These are phyloP conservation scores for Xanthostigma xanthostigma DNA, from an alignment of 2,888 invertebrate genomes.

Conservation along the genomic window DNA sequence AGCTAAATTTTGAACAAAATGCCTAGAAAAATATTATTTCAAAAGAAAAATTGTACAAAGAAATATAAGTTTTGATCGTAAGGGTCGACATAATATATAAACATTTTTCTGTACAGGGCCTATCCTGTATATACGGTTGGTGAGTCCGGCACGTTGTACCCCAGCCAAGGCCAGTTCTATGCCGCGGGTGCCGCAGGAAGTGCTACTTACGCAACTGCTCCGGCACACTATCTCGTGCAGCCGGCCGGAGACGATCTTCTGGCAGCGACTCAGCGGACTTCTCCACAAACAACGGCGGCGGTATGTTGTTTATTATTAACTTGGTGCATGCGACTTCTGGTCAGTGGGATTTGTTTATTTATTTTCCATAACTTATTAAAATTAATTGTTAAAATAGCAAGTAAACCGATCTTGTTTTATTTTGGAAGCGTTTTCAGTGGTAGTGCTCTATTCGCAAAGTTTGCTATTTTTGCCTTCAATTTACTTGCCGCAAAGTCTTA, in stretches of 20 bases:
- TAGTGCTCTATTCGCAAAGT: too few relatives aligned
- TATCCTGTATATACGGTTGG: constrained; percentile 67
- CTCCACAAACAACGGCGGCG: constrained; percentile 51
- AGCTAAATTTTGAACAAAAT: background rate
- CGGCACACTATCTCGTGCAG: constrained; percentile 52
- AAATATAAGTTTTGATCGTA: background rate
- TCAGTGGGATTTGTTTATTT: too few relatives aligned
- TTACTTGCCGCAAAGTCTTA: too few relatives aligned
- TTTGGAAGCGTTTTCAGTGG: too few relatives aligned
- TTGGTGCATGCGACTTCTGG: too few relatives aligned
- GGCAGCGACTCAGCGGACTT: constrained; percentile 42
- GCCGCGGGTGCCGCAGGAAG: constrained; percentile 40
- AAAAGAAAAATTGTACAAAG: background rate
- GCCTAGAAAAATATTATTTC: too few relatives aligned
- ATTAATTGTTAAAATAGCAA: too few relatives aligned
- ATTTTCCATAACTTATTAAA: too few relatives aligned
- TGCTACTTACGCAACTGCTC: constrained; percentile 26
- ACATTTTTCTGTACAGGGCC: constrained; percentile 32
- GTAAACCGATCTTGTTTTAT: too few relatives aligned
- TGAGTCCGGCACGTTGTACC: constrained; percentile 40
- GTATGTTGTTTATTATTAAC: constrained; percentile 31
- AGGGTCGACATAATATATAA: background rate
- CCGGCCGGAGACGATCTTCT: constrained; percentile 48
- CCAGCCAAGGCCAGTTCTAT: constrained; percentile 55
- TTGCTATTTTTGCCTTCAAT: too few relatives aligned